These are phyloP conservation scores for Euplexia lucipara DNA, from an alignment of 2,888 invertebrate genomes.

Conservation along the genomic window DNA sequence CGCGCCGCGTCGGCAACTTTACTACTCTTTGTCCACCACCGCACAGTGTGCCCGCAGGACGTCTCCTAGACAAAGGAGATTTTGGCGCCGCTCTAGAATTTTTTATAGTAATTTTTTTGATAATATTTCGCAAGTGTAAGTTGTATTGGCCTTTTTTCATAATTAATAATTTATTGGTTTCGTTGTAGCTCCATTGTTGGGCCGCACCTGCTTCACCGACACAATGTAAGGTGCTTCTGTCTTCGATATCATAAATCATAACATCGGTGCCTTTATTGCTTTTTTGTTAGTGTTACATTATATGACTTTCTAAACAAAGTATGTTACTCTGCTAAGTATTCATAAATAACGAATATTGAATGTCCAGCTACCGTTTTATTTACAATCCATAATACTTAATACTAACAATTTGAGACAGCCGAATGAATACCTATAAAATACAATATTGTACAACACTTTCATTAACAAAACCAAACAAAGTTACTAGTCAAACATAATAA, in stretches of 20 bases:
- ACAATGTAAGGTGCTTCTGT: slow-evolving; percentile 87
- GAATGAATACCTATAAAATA: slow-evolving; percentile 39
- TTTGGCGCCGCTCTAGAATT: slow-evolving; percentile 87
- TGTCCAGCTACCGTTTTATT: slow-evolving; percentile 39
- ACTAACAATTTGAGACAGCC: slow-evolving; percentile 8
- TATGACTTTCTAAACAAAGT: slow-evolving; percentile 34
- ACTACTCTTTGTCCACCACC: slow-evolving; percentile 78
- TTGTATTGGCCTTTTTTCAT: slow-evolving; percentile 86
- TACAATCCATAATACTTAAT: slow-evolving; percentile 1
- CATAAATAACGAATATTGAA: slow-evolving; percentile 27
- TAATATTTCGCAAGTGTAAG: slow-evolving; percentile 78
- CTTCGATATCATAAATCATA: slow-evolving; percentile 83
- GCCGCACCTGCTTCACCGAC: slow-evolving; percentile 79
- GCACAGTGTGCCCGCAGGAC: slow-evolving; percentile 82
- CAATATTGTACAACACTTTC: slow-evolving; percentile 41
- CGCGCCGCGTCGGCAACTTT: slow-evolving; percentile 80
- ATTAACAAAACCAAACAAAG: slow-evolving; percentile 47
- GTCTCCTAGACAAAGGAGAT: slow-evolving; percentile 86
- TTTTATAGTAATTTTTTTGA: slow-evolving; percentile 71
- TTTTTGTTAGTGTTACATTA: slow-evolving; percentile 35
- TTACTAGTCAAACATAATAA: slow-evolving; percentile 57
- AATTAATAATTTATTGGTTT: slow-evolving; percentile 90
- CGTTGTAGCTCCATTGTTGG: slow-evolving; percentile 80
- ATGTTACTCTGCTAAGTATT: slow-evolving; percentile 34
- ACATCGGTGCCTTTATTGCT: slow-evolving; percentile 57